Base-by-base conservation (phyloP, 1,140 invertebrate species). In the Ditylenchus dipsaci region DNA sequence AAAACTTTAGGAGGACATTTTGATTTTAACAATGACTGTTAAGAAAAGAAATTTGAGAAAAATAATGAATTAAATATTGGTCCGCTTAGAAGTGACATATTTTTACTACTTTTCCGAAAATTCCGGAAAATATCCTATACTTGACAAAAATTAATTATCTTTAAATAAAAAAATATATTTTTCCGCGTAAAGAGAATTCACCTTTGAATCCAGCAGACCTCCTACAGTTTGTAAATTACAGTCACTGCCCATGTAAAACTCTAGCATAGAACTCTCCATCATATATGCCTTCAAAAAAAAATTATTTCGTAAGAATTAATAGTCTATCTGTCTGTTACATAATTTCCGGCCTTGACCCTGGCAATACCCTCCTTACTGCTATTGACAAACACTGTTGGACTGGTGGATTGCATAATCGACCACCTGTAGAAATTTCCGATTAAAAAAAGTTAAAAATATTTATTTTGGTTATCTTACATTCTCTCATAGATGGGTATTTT, bases 211-310 rank as follows among this genome's bases (percentile, higher is more conserved):
- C 29, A 90, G 83, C 33, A 89, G 84, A 0, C 87, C 87, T 29
- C 91, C 91, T n/a, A 92, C 87, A 84, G 90, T 88, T 70, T 88
- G 88, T 1, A 91, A 85, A 42, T 89, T 86, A 77, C 91, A 92
- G 73, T 90, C 86, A 67, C 89, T 84, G 75, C 90, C 89, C 26
- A 72, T 77, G 71, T 89, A 87, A 79, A 90, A 92, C 70, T 91
- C 90, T 69, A 92, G 88, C 21, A 88, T 87, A 0, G 90, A 88
- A 0, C 90, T 91, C 83, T 92, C 91, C 91, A 92, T 92, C 3
- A 92, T 84, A 81, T 90, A 92, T 1, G 90, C 49, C 49, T 53
- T 19, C 23, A 53, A 53, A 21, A 19, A 19, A 17, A 8, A 53
- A 21, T 21, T 53, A 8, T 26, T 21, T 19, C 49, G 49, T 53